Evolutionary conservation across 2,797 vertebrate genomes (phyloP).

Genomic region (Poecilia gillii): DNA sequence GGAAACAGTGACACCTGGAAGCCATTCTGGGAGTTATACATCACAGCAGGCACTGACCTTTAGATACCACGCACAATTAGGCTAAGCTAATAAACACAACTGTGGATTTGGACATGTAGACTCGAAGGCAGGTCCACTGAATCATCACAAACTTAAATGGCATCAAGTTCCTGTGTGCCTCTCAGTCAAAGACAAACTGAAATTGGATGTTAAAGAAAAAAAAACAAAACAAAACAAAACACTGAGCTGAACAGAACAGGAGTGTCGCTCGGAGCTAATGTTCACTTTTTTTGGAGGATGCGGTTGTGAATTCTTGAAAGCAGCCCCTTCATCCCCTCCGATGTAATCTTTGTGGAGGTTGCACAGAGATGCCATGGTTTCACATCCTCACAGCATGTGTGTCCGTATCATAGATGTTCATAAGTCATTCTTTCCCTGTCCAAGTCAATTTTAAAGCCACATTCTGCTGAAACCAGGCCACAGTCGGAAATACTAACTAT

Average conservation of each 20-base stretch:
- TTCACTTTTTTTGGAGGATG: conserved; percentile 17
- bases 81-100: conserved; percentile 70
- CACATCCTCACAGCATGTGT: not conserved
- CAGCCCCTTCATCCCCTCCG: not conserved
- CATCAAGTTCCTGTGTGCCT: conserved; percentile 44
- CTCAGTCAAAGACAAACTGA: conserved; percentile 47
- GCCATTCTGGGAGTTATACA: conserved; percentile 70
- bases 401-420: not conserved
- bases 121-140: conserved; percentile 53
- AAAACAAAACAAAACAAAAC: conserved; percentile 12
- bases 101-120: conserved; percentile 41
- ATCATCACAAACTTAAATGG: conserved; percentile 39
- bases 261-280: conserved; percentile 25
- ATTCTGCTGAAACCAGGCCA: not conserved
- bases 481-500: not conserved
- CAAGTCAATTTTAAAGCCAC: not conserved
- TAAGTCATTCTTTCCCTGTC: not conserved
- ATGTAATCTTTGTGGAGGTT: not conserved
- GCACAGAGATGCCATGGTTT: not conserved
- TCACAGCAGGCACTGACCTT: conserved; percentile 75
- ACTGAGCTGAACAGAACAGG: conserved; percentile 25
- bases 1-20: conserved; percentile 71
- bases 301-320: not conserved
- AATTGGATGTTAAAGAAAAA: conserved; percentile 29
- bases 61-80: conserved; percentile 72